A percentile compares a stretch with the other conserved stretches of the same genome.
These are phyloP conservation scores for Castor canadensis DNA, from an alignment of 2,113 vertebrate genomes.

Conservation along the genomic window DNA sequence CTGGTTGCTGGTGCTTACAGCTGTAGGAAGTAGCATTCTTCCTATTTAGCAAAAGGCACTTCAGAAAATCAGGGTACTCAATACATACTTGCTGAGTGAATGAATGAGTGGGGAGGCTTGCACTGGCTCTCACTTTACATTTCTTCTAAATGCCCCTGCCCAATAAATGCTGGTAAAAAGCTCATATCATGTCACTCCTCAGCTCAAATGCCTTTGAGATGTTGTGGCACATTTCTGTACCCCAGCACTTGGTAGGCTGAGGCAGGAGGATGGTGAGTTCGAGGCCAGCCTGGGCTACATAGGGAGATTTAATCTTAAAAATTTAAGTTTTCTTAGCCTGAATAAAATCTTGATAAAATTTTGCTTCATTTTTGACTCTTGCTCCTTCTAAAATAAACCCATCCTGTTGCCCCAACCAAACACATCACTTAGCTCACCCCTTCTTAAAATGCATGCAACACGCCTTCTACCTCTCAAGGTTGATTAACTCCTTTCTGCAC, in stretches of 20 bases:
- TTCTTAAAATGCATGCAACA: not conserved
- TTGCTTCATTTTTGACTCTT: constrained; percentile 17
- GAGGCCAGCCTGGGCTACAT: not conserved
- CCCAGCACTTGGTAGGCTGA: no score
- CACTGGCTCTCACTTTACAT: not conserved
- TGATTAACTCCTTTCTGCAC: not conserved
- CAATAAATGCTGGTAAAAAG: not conserved
- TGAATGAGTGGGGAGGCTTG: not conserved
- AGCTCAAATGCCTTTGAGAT: not conserved
- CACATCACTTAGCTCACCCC: not conserved
- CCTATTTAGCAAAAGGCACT: not conserved
- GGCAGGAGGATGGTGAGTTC: no score
- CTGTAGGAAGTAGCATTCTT: not conserved
- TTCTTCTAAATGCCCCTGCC: not conserved
- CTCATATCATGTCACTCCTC: not conserved
- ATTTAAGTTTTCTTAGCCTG: not conserved
- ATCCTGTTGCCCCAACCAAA: not conserved
- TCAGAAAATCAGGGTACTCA: not conserved
- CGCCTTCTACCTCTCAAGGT: not conserved
- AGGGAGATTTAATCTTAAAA: no score
- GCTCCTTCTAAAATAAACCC: not conserved
- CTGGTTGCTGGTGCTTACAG: not conserved
- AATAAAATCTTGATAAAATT: not conserved
- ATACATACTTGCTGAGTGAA: not conserved
- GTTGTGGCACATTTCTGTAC: not conserved